Base-by-base conservation (phyloP, 2,797 vertebrate species). In the Limosa lapponica region DNA sequence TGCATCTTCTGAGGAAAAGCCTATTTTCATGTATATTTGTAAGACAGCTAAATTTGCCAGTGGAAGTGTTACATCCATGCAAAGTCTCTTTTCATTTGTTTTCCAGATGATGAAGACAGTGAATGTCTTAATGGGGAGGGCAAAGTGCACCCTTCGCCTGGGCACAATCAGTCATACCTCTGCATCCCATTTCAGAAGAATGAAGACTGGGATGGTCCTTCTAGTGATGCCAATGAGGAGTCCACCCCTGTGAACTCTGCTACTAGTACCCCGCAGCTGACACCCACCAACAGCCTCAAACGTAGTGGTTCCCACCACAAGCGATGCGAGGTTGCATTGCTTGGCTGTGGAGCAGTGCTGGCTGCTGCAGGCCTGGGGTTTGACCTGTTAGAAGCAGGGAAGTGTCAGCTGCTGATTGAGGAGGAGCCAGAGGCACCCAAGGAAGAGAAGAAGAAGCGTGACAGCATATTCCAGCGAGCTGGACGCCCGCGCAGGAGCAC, bases 111-210 rank as follows among this genome's bases (percentile, higher is more conserved):
- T 87, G 99, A 99, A 97, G 99, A 99, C 96, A 98, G 98, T 0
- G 99, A 98, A 97, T 98, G 98, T 97, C 97, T 98, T 30, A 96
- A 98, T 54, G 97, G 98, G n/a, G 98, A 98, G 77, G 97, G 93
- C 39, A 97, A 93, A 78, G 92, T 95, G 37, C 97, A 97, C 74
- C 97, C 96, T 81, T 98, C 98, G 51, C 97, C 97, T 87, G 98
- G 97, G 46, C 97, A 99, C 87, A 98, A 98, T 97, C 98, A 99
- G 96, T 99, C 99, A 97, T 99, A 99, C 98, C 99, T 99, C 98
- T 99, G 99, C 97, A 98, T 99, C 97, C 99, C 99, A 8, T 99
- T 99, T 98, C 98, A 99, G 87, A 98, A 98, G 74, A 98, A 90
- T 41, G 98, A 98, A 66, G 98, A 98, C 59, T 98, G 98, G 96